These are phyloP conservation scores for Thalassophryne amazonica DNA, from an alignment of 2,797 vertebrate genomes.

Conservation along the genomic window DNA sequence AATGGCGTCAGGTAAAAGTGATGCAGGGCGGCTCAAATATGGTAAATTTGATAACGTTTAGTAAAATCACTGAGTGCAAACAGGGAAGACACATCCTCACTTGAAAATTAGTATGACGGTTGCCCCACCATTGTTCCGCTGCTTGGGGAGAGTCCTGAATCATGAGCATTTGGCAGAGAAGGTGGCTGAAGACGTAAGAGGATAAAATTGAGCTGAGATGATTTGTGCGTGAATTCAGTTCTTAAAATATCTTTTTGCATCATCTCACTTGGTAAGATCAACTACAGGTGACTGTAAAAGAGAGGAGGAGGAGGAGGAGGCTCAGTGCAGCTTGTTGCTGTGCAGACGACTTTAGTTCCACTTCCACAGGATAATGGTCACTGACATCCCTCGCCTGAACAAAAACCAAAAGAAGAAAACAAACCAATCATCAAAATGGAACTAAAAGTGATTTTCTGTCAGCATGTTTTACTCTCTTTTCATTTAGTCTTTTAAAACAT, in stretches of 20 bases:
- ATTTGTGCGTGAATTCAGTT: neutral
- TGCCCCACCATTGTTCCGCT: neutral
- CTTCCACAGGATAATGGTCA: conserved; percentile 79
- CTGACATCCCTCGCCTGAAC: conserved; percentile 74
- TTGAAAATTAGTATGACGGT: too few species aligned
- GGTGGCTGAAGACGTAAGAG: neutral
- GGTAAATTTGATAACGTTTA: too few species aligned
- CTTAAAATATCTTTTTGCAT: neutral
- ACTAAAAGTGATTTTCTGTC: neutral
- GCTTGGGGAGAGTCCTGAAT: neutral
- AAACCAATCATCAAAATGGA: neutral
- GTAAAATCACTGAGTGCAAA: too few species aligned
- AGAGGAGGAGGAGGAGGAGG: conserved; percentile 17
- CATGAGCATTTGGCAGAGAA: neutral
- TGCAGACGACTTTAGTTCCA: conserved; percentile 50
- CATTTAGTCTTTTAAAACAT: too few species aligned
- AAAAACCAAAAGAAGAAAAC: neutral
- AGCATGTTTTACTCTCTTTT: neutral
- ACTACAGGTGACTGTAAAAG: neutral
- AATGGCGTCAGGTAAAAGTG: too few species aligned
- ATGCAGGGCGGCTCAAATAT: too few species aligned
- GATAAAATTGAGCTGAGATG: neutral
- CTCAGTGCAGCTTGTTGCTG: neutral
- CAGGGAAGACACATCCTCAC: too few species aligned
- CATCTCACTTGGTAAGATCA: too few species aligned